Evolutionary conservation across 2,797 vertebrate genomes (phyloP), one percentile per base, ranked within the genome.

Genomic region (Sardinella longiceps): DNA sequence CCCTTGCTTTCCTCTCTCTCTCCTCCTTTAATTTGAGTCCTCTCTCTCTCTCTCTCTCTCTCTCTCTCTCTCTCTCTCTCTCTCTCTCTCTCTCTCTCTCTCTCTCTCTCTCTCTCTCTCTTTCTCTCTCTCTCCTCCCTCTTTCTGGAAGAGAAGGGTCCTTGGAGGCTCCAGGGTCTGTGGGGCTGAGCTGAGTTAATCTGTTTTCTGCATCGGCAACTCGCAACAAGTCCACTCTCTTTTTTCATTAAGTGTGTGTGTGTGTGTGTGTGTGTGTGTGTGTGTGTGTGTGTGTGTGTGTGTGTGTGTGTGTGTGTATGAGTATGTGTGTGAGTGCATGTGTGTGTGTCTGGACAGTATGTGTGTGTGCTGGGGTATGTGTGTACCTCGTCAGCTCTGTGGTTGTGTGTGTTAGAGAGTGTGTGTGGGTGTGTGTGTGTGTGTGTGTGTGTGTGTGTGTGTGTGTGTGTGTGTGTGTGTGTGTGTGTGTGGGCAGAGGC

Each of bases 181-280:
- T 87, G 84, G 81, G 80, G 83, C 81, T 66, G 86, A 82, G 74
- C 84, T 89, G 89, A 95, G 92, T 95, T 95, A 91, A 95, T 95
- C 93, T 94, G 91, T 94, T 95, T 95, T 95, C 93, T 94, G 93
- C 93, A 94, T 94, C 92, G 92, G 86, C 91, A 90, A 92, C 92
- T 92, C 91, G 92, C 93, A 93, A 95, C 93, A 94, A 94, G 94
- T 94, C 92, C 91, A 91, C 93, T 94, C 90, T 92, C 91, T 92
- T 94, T 77, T 95, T 94, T 95, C 92, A 95, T 94, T 93, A 93
- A 93, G 91, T 90, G 91, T 92, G 91, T 87, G 91, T 91, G 87
- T 85, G 89, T 91, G 91, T 88, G 90, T 87, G 28, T 66, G 63
- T 66, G 33, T 74, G 37, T 77, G 70, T 43, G 37, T 77, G 37